Conservation (phyloP, 2,888 invertebrate genomes). For the Trachelus stipa region DNA sequence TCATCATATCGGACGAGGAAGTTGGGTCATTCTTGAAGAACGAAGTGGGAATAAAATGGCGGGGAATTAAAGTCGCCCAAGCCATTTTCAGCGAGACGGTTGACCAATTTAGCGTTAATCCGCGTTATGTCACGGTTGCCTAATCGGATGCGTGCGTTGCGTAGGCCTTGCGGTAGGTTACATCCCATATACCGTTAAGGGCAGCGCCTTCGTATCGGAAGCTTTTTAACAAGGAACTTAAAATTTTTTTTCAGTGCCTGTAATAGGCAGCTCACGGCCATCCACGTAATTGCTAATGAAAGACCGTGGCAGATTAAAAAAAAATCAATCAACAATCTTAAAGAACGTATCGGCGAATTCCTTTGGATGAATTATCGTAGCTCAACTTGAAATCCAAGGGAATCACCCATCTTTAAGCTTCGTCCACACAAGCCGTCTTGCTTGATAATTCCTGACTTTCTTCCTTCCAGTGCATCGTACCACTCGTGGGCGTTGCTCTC, state of each 20-base stretch:
- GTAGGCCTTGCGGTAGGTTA: conserved; percentile 40
- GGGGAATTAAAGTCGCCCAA: background rate
- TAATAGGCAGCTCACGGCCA: background rate
- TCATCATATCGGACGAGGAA: background rate
- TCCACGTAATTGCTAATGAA: background rate
- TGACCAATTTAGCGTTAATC: conserved; percentile 26
- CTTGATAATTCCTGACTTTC: background rate
- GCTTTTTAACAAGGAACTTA: background rate
- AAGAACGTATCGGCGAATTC: too few relatives aligned
- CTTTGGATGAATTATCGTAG: background rate
- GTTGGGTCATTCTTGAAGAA: background rate
- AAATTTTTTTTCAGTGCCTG: background rate
- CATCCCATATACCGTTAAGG: conserved; percentile 1
- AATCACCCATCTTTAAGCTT: background rate
- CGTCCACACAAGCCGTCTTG: background rate
- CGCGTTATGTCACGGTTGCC: conserved; percentile 42
- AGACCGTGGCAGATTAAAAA: background rate
- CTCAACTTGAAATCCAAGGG: background rate
- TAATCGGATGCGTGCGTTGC: conserved; percentile 36
- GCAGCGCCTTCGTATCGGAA: background rate
- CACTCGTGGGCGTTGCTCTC: background rate
- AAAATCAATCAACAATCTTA: background rate
- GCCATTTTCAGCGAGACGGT: background rate
- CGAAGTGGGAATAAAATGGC: background rate
- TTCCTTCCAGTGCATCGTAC: background rate